phyloP scores from a whole-genome alignment of 2,888 invertebrate species.

The Eilema griseolum region DNA sequence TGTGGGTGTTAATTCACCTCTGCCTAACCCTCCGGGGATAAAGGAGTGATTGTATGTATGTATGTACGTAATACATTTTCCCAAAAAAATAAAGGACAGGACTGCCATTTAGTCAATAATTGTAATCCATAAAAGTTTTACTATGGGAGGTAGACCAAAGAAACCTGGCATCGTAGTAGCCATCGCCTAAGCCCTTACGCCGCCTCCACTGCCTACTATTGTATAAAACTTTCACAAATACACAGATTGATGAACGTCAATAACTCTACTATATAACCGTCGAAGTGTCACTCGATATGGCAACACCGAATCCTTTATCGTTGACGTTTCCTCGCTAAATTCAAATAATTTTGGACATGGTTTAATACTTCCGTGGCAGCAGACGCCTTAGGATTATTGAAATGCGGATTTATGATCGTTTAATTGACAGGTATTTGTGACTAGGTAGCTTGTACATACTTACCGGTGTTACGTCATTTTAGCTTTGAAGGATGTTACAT shows the following conservation, averaged over 20 bases:
- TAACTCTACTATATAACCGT: background rate
- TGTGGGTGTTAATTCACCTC: no score
- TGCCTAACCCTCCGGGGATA: no score
- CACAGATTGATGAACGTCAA: background rate
- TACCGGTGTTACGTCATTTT: slow-evolving; percentile 45
- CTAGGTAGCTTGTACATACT: slow-evolving; percentile 24
- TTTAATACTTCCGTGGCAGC: slow-evolving; percentile 64
- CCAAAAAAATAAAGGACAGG: no score
- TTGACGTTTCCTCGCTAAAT: slow-evolving; percentile 70
- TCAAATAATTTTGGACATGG: slow-evolving; percentile 55
- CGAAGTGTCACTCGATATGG: slow-evolving; percentile 37
- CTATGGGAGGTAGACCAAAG: no score
- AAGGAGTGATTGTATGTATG: no score
- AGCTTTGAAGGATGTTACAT: slow-evolving; percentile 22
- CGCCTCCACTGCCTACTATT: background rate
- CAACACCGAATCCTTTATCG: slow-evolving; percentile 42
- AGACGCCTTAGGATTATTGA: slow-evolving; percentile 50
- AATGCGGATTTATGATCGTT: slow-evolving; percentile 50
- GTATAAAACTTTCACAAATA: background rate
- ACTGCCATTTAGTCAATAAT: no score
- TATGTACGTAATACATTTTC: no score
- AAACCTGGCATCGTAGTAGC: no score
- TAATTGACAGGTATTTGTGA: slow-evolving; percentile 48
- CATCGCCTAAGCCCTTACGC: no score
- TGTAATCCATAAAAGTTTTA: no score